A percentile compares a stretch with the other conserved stretches of the same genome.
phyloP scores from a whole-genome alignment of 1,140 invertebrate genomes.

The Ostrea denselamellosa region DNA sequence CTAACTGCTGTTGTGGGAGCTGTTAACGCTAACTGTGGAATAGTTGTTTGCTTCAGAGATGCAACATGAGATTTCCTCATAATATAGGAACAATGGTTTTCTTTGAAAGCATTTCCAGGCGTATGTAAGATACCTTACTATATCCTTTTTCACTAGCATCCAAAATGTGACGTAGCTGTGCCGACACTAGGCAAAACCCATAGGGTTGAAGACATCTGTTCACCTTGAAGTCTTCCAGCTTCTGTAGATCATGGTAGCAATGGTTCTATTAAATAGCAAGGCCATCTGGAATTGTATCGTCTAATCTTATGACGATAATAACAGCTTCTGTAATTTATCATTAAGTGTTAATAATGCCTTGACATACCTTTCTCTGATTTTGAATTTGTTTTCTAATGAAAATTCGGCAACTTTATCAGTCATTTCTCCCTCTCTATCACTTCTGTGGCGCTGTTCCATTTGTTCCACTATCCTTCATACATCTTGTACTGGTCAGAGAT shows the following conservation, averaged over 20 bases:
- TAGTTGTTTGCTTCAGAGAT: constrained; percentile 77
- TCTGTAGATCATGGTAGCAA: constrained; percentile 21
- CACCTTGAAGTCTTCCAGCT: constrained; percentile 36
- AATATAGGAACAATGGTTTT: constrained; percentile 60
- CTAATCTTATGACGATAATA: too few relatives aligned
- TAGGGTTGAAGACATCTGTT: constrained; percentile 48
- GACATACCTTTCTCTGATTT: too few relatives aligned
- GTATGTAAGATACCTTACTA: constrained; percentile 62
- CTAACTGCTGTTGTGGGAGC: constrained; percentile 75
- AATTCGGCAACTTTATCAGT: too few relatives aligned
- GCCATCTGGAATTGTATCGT: too few relatives aligned
- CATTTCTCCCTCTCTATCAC: too few relatives aligned
- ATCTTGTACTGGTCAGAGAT: too few relatives aligned
- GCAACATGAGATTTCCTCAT: constrained; percentile 77
- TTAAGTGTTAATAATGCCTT: too few relatives aligned
- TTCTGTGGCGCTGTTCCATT: too few relatives aligned
- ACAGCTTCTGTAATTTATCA: too few relatives aligned
- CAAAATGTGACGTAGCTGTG: constrained; percentile 48
- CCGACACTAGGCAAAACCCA: constrained; percentile 23
- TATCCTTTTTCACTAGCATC: constrained; percentile 69
- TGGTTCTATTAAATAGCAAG: neutral
- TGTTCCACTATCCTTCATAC: too few relatives aligned
- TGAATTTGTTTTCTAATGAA: too few relatives aligned
- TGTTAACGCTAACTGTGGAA: constrained; percentile 80
- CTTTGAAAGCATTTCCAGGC: constrained; percentile 50